Percentiles rank a stretch among this genome's conserved stretches.
Evolutionary conservation across 1,140 invertebrate genomes (phyloP).

Genomic region (Drosophila baimaii): DNA sequence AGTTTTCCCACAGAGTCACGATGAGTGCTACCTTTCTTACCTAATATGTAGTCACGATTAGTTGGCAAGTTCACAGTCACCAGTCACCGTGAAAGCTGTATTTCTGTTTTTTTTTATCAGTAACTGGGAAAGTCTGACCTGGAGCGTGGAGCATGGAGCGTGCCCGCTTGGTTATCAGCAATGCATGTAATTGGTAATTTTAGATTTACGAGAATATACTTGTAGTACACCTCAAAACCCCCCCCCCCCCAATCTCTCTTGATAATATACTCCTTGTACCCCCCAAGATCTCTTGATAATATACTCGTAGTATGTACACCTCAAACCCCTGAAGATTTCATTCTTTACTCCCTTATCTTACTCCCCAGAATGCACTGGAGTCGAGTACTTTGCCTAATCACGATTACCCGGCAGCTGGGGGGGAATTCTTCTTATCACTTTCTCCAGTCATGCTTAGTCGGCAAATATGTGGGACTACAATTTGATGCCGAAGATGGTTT

Average conservation of each 20-base stretch:
- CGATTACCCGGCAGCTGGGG: conserved; percentile 1
- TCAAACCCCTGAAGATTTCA: background rate
- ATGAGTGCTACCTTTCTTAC: background rate
- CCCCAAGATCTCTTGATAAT: background rate
- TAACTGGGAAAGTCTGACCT: background rate
- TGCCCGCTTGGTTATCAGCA: background rate
- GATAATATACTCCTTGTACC: background rate
- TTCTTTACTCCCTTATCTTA: background rate
- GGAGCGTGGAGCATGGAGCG: background rate
- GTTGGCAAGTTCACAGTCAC: background rate
- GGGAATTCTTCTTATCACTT: conserved; percentile 8
- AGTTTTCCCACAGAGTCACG: background rate
- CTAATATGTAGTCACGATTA: background rate
- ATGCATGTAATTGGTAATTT: background rate
- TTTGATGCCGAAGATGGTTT: background rate
- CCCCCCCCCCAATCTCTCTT: too few relatives aligned
- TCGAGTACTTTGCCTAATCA: conserved; percentile 8
- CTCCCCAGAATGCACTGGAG: background rate
- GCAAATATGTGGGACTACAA: background rate
- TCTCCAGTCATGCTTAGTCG: conserved; percentile 14
- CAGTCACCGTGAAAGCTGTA: background rate
- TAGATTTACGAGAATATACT: conserved; percentile 4
- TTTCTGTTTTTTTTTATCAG: background rate
- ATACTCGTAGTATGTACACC: too few relatives aligned
- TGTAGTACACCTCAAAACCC: background rate